Percentiles rank a stretch among this genome's conserved stretches.
Conservation (phyloP, 2,113 vertebrate genomes). For the Cichladusa arquata region DNA sequence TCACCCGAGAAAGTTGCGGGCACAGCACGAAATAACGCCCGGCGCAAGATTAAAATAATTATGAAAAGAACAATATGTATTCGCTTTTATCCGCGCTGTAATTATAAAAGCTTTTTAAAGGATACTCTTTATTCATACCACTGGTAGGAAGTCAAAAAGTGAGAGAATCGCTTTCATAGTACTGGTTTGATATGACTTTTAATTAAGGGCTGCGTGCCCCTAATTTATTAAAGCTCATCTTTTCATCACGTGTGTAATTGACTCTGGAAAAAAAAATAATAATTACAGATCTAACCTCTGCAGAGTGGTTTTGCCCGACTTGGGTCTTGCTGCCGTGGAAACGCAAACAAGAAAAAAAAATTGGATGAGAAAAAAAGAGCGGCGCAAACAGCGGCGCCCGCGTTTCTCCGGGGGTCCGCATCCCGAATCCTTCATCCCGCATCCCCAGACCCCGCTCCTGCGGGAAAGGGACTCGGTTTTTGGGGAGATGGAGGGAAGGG, state of each 20-base stretch:
- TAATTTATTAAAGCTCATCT: slow-evolving; percentile 57
- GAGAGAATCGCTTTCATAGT: slow-evolving; percentile 21
- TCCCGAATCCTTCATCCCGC: neutral
- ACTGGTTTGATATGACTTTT: slow-evolving; percentile 25
- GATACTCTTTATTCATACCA: slow-evolving; percentile 28
- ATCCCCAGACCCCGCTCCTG: accelerated
- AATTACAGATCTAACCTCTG: neutral
- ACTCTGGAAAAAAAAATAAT: neutral
- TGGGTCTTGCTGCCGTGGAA: neutral
- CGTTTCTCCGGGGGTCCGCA: neutral
- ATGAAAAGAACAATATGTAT: slow-evolving; percentile 12
- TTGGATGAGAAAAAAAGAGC: neutral
- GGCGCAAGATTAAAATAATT: slow-evolving; percentile 16
- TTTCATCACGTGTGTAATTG: slow-evolving; percentile 53
- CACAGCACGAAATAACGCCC: neutral
- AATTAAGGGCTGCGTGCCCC: slow-evolving; percentile 39
- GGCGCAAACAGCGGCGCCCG: neutral
- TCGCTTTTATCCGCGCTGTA: slow-evolving; percentile 17
- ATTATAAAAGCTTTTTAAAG: slow-evolving; percentile 45
- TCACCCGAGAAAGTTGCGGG: neutral
- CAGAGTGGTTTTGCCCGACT: neutral
- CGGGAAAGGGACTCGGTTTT: neutral
- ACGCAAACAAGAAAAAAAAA: neutral
- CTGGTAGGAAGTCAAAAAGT: slow-evolving; percentile 36
- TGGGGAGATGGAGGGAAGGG: neutral